Conservation (phyloP, 2,113 vertebrate species). For the Antidorcas marsupialis region DNA sequence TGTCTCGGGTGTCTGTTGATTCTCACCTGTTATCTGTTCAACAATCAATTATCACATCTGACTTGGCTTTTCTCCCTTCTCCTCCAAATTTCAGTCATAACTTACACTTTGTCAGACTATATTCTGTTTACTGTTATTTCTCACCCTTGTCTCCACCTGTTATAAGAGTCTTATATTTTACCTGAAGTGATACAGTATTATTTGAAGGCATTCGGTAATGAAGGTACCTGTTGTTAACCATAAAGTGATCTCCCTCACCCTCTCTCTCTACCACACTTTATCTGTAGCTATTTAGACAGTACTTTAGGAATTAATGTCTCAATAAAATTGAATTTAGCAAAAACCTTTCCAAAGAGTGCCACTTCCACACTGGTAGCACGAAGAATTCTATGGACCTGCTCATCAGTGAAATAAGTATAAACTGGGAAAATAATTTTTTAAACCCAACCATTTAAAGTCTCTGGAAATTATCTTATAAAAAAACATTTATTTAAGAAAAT, state of each 20-base stretch:
- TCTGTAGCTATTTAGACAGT: neutral
- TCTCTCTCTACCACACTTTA: neutral
- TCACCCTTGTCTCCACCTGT: neutral
- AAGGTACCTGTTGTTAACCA: neutral
- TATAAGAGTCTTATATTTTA: neutral
- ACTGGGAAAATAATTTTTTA: neutral
- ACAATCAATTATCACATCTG: neutral
- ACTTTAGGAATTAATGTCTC: neutral
- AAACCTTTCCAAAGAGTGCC: neutral
- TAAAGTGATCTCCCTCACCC: neutral
- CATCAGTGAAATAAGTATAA: neutral
- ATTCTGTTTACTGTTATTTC: neutral
- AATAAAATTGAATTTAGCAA: neutral
- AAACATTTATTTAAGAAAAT: neutral
- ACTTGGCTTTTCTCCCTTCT: neutral
- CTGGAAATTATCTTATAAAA: neutral
- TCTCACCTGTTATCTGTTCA: neutral
- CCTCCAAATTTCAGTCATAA: neutral
- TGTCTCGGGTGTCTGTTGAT: neutral
- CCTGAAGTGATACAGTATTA: neutral
- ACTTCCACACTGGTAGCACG: neutral
- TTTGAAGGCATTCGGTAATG: neutral
- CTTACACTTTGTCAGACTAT: neutral
- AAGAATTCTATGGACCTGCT: neutral
- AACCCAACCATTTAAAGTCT: neutral